Percentiles rank a stretch among this genome's conserved stretches.
These are phyloP conservation scores for Ptilonorhynchus violaceus DNA, from an alignment of 2,113 vertebrate genomes.

Conservation along the genomic window DNA sequence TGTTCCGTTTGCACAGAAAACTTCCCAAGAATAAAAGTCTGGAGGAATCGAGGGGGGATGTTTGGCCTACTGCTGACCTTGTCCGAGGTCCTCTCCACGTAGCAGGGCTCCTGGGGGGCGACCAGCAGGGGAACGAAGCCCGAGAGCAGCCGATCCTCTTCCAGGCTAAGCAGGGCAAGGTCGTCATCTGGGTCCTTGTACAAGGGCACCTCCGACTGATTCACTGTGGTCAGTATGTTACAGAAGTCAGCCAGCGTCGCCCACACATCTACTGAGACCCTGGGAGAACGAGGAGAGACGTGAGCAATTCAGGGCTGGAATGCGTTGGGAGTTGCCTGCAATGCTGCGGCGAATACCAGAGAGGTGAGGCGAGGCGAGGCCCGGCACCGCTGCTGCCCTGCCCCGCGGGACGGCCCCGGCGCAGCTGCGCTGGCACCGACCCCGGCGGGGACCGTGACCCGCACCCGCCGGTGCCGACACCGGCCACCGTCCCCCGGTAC, in stretches of 20 bases:
- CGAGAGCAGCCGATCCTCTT: constrained; percentile 93
- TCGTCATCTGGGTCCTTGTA: constrained; percentile 96
- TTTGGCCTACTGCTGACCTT: constrained; percentile 81
- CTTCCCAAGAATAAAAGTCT: constrained; percentile 89
- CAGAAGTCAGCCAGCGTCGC: constrained; percentile 91
- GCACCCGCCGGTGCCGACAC: neutral
- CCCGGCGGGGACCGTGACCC: neutral
- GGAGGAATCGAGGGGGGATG: constrained; percentile 67
- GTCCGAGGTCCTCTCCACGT: constrained; percentile 91
- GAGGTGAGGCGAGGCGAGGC: constrained; percentile 61
- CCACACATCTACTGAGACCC: constrained; percentile 88
- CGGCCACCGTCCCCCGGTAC: neutral
- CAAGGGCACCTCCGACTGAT: constrained; percentile 92
- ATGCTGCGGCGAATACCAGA: constrained; percentile 52
- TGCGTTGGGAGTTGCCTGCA: constrained; percentile 60
- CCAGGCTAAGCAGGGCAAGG: constrained; percentile 89
- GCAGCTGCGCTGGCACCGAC: constrained; percentile 13
- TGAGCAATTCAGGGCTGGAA: constrained; percentile 59
- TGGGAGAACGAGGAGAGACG: constrained; percentile 69
- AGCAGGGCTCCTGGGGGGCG: constrained; percentile 96
- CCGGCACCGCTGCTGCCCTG: constrained; percentile 8
- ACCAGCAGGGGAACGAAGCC: constrained; percentile 95
- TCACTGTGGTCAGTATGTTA: constrained; percentile 90
- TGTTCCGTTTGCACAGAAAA: constrained; percentile 87
- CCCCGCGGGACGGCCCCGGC: constrained; percentile 31